Percentiles rank a stretch among this genome's conserved stretches.
phyloP scores from a whole-genome alignment of 2,888 invertebrate genomes.

The Aspidiotus rigidus region DNA sequence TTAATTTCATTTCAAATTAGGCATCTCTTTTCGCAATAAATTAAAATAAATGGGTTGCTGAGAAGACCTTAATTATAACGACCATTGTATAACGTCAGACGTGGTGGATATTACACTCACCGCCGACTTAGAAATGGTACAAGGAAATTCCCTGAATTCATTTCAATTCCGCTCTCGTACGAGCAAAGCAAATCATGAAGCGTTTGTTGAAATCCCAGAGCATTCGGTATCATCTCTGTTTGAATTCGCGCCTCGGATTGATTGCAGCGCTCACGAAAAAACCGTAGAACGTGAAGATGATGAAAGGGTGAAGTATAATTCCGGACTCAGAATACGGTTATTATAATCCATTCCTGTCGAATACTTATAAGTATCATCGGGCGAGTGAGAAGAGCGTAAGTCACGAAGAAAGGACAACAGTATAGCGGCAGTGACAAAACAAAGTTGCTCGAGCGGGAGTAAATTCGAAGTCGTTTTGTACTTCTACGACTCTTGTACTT shows the following conservation, averaged over 20 bases:
- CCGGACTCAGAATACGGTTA: too few relatives aligned
- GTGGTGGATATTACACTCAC: conserved; percentile 21
- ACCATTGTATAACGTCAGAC: conserved; percentile 28
- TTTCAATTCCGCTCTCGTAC: conserved; percentile 31
- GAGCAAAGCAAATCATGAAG: conserved; percentile 29
- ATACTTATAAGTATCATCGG: too few relatives aligned
- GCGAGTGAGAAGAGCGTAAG: too few relatives aligned
- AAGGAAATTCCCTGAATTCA: conserved; percentile 28
- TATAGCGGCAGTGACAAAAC: too few relatives aligned
- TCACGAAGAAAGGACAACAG: too few relatives aligned
- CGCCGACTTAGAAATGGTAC: conserved; percentile 21
- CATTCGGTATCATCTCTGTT: conserved; percentile 30
- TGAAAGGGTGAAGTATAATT: too few relatives aligned
- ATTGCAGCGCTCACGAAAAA: conserved; percentile 19
- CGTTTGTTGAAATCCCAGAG: conserved; percentile 31
- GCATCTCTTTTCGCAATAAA: conserved; percentile 31
- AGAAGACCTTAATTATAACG: conserved; percentile 33
- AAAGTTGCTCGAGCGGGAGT: too few relatives aligned
- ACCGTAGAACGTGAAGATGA: too few relatives aligned
- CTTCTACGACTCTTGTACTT: too few relatives aligned
- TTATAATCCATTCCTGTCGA: too few relatives aligned
- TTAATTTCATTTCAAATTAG: conserved; percentile 32
- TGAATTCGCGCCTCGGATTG: conserved; percentile 31
- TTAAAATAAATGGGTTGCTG: conserved; percentile 30
- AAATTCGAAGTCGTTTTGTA: too few relatives aligned